Percentiles rank a stretch among this genome's conserved stretches.
Conservation (phyloP, 2,888 invertebrate species). For the Pegoplata infirma region DNA sequence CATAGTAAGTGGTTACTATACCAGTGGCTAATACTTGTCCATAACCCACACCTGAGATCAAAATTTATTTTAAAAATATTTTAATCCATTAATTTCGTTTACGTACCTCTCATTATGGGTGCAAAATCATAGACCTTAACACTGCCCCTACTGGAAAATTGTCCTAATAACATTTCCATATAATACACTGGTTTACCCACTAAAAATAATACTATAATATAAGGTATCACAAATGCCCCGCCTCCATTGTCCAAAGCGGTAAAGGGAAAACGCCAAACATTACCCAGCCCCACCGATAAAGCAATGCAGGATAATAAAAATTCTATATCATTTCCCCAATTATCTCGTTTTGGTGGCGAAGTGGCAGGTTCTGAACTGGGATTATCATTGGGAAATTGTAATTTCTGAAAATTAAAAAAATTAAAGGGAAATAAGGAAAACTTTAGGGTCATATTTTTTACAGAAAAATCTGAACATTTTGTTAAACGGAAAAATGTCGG, state of each 20-base stretch:
- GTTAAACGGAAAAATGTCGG: no score
- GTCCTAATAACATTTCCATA: constrained; percentile 85
- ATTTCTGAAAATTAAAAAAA: constrained; percentile 51
- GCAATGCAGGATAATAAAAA: constrained; percentile 82
- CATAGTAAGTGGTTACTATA: constrained; percentile 83
- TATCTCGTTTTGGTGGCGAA: constrained; percentile 68
- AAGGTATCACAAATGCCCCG: constrained; percentile 84
- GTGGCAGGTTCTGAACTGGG: background rate
- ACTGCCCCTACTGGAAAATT: constrained; percentile 85
- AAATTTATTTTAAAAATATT: background rate
- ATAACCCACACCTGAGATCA: constrained; percentile 80
- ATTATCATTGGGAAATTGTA: constrained; percentile 21
- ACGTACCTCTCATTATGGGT: constrained; percentile 84
- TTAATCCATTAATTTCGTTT: no score
- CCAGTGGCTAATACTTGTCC: constrained; percentile 80
- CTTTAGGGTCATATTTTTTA: no score
- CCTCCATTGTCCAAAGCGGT: constrained; percentile 84
- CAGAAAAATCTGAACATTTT: no score
- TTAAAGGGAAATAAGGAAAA: no score
- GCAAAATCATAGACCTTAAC: constrained; percentile 83
- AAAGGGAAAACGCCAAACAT: constrained; percentile 84
- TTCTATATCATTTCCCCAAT: constrained; percentile 82
- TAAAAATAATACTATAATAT: constrained; percentile 82
- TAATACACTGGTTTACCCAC: constrained; percentile 85
- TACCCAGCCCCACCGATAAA: constrained; percentile 83